These are phyloP conservation scores for Polydesmus complanatus DNA, from an alignment of 2,888 invertebrate species.

Conservation along the genomic window DNA sequence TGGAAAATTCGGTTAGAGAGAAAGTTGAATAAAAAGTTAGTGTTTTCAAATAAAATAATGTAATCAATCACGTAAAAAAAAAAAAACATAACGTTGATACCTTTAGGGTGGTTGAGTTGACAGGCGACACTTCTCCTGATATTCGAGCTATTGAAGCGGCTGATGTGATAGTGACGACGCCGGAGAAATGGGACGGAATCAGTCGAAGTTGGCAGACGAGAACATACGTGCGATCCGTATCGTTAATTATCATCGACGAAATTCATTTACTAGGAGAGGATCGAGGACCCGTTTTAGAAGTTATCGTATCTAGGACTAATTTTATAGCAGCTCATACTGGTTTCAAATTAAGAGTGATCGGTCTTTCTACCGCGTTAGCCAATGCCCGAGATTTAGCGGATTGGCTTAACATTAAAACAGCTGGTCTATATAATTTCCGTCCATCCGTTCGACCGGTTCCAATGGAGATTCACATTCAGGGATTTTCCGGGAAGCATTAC, in stretches of 20 bases:
- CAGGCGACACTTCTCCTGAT: constrained; percentile 83
- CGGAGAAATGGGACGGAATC: constrained; percentile 99
- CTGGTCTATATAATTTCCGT: constrained; percentile 93
- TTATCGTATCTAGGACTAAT: constrained; percentile 93
- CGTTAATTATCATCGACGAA: constrained; percentile 91
- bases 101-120: constrained; percentile 76
- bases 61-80: neutral
- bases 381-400: constrained; percentile 93
- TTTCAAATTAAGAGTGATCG: constrained; percentile 70
- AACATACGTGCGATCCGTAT: constrained; percentile 75
- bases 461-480: constrained; percentile 80
- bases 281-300: constrained; percentile 60
- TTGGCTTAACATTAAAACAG: constrained; percentile 70
- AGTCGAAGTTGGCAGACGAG: constrained; percentile 96
- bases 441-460: constrained; percentile 97
- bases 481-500: constrained; percentile 95
- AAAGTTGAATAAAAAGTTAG: constrained; percentile 44
- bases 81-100: neutral
- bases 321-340: constrained; percentile 85
- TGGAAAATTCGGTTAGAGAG: constrained; percentile 72
- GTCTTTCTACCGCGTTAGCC: constrained; percentile 91
- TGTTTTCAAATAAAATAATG: neutral
- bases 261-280: constrained; percentile 72
- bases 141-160: constrained; percentile 65
- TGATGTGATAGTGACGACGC: constrained; percentile 93